These are phyloP conservation scores for Hetaerina titia DNA, from an alignment of 2,888 invertebrate genomes.

Conservation along the genomic window DNA sequence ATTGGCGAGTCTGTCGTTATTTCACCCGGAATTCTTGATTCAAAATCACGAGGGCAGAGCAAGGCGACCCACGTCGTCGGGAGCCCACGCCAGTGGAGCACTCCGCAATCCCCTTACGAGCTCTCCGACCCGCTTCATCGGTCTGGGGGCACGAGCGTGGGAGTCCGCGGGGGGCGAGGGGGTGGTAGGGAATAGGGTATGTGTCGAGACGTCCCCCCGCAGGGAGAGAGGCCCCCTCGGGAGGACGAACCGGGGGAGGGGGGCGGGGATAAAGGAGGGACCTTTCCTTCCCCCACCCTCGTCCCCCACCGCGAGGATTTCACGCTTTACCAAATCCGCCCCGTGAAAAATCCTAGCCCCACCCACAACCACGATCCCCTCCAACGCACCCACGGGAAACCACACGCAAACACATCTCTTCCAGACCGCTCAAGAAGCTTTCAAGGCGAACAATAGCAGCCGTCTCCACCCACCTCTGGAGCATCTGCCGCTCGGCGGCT, in stretches of 20 bases:
- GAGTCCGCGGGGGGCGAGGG: neutral
- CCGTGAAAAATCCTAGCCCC: neutral
- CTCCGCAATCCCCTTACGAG: neutral
- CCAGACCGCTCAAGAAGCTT: neutral
- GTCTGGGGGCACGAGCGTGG: neutral
- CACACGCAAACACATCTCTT: neutral
- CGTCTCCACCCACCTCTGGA: neutral
- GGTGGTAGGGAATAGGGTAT: no score
- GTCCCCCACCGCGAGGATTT: neutral
- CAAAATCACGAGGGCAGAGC: neutral
- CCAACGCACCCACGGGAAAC: neutral
- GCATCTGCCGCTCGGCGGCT: neutral
- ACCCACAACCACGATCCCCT: neutral
- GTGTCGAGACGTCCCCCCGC: neutral
- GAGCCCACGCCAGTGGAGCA: neutral
- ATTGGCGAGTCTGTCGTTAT: no score
- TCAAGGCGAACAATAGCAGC: neutral
- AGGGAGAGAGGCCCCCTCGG: neutral
- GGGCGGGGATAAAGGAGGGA: neutral
- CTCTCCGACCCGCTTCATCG: neutral
- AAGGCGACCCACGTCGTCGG: no score
- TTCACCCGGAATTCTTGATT: no score
- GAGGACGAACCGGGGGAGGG: neutral
- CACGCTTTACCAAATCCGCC: neutral
- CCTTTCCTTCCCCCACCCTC: neutral